Percentiles rank a stretch among this genome's conserved stretches.
These are phyloP conservation scores for Hippocampus abdominalis DNA, from an alignment of 2,113 vertebrate species.

Conservation along the genomic window DNA sequence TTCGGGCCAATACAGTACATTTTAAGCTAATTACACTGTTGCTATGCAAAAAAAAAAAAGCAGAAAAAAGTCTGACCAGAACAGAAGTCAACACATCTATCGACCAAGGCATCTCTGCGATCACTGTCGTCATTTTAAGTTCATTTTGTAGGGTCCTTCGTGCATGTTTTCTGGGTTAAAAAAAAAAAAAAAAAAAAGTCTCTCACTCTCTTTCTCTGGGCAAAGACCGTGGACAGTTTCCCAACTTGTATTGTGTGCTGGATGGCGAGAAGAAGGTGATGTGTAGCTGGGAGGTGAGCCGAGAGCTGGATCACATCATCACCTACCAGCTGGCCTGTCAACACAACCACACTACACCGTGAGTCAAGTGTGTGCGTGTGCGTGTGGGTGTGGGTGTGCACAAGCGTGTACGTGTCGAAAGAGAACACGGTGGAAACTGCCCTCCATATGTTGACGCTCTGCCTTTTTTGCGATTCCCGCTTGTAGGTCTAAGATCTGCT, in stretches of 20 bases:
- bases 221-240: constrained; percentile 28
- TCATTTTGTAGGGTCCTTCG: too few species aligned
- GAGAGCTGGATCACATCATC: constrained; percentile 41
- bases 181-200: background rate
- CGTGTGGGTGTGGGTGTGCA: background rate
- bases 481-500: constrained; percentile 41
- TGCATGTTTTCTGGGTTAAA: background rate
- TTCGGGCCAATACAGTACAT: too few species aligned
- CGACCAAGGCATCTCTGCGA: too few species aligned
- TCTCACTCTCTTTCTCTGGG: constrained; percentile 8
- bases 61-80: too few species aligned
- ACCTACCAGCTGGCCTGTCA: constrained; percentile 56
- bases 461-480: background rate
- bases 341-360: constrained; percentile 12
- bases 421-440: background rate
- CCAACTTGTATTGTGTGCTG: constrained; percentile 58
- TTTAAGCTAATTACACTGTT: too few species aligned
- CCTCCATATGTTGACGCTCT: background rate
- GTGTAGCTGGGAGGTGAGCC: constrained; percentile 67
- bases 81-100: too few species aligned
- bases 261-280: constrained; percentile 37
- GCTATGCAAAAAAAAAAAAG: too few species aligned
- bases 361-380: constrained; percentile 23
- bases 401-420: background rate
- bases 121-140: too few species aligned